These are phyloP conservation scores for Ochropacha duplaris DNA, from an alignment of 2,888 invertebrate species.

Conservation along the genomic window DNA sequence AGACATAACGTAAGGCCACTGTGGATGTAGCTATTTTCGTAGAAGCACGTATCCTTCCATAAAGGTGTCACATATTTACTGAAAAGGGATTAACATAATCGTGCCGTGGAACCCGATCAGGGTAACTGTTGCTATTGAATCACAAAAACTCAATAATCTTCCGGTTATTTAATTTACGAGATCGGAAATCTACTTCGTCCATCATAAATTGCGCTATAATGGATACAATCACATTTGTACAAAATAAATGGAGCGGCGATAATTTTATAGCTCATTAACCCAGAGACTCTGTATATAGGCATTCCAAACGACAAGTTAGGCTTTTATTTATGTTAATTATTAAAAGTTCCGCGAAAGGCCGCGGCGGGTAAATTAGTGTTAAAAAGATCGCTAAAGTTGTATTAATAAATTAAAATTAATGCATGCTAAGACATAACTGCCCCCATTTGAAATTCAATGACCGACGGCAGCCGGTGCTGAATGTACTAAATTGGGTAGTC, in stretches of 20 bases:
- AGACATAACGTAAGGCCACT: too few relatives aligned
- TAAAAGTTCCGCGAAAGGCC: conserved; percentile 28
- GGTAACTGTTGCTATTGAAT: background rate
- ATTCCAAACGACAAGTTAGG: conserved; percentile 1
- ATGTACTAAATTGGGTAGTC: conserved; percentile 36
- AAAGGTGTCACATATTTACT: conserved; percentile 11
- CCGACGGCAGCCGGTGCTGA: conserved; percentile 28
- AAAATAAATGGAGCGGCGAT: conserved; percentile 37
- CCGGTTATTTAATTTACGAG: conserved; percentile 24
- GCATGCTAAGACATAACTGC: conserved; percentile 32
- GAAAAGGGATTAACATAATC: conserved; percentile 27
- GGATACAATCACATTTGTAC: conserved; percentile 30
- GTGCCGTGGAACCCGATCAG: conserved; percentile 30
- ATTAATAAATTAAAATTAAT: conserved; percentile 25
- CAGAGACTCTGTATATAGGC: conserved; percentile 10
- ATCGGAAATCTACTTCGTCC: conserved; percentile 17
- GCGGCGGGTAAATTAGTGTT: conserved; percentile 14
- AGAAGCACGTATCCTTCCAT: background rate
- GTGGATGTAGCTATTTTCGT: background rate
- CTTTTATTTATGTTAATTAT: conserved; percentile 2
- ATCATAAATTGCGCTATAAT: conserved; percentile 42
- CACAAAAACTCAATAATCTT: conserved; percentile 21
- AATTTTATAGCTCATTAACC: conserved; percentile 40
- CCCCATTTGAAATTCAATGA: conserved; percentile 50
- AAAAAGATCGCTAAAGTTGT: conserved; percentile 8